Evolutionary conservation across 2,888 invertebrate genomes (phyloP), one percentile per base, ranked within the genome.

Genomic region (Onthophagus sagittarius): DNA sequence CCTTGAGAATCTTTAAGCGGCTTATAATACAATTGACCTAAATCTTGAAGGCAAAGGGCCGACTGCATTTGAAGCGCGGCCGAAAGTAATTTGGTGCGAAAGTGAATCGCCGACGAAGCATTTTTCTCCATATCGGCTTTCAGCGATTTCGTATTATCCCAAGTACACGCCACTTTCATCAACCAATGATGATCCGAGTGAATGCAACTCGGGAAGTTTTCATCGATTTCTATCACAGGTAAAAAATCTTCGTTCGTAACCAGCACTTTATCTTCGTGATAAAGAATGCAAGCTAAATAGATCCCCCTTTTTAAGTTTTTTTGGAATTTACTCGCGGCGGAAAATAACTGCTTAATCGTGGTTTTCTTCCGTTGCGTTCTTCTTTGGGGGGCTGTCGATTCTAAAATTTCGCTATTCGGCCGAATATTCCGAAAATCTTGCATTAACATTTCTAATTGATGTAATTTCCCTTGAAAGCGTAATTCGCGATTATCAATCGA

Each of bases 161-260:
- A 99, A 0, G 96, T 94, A 84, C 97, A 96, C 0, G 98, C 94
- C 62, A 98, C 80, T 90, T 97, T 98, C 94, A 99, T 96, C 23
- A 99, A 89, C 99, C 99, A 99, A 84, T 98, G 95, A 85, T 97
- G 95, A 86, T 99, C 99, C 75, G 91, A 92, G 84, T 97, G 93
- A 76, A 98, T 91, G 78, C 95, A 94, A 80, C 94, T 94, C 65
- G 97, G 95, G 84, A 96, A 97, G 39, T 95, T 95, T 86, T 98
- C 98, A 84, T 98, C 98, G 70, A 99, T 95, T 87, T 98, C 98
- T 80, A 99, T 94, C 75, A 98, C 95, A 0, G 99, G 99, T 75
- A 99, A 88, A 85, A 96, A 96, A 84, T 99, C 99, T 86, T 99
- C 99, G 80, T 96, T 96, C 53, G 99, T 99, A 73, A 98, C 96